Conservation (phyloP, 2,113 vertebrate genomes). For the Pomatorhinus ruficollis region DNA sequence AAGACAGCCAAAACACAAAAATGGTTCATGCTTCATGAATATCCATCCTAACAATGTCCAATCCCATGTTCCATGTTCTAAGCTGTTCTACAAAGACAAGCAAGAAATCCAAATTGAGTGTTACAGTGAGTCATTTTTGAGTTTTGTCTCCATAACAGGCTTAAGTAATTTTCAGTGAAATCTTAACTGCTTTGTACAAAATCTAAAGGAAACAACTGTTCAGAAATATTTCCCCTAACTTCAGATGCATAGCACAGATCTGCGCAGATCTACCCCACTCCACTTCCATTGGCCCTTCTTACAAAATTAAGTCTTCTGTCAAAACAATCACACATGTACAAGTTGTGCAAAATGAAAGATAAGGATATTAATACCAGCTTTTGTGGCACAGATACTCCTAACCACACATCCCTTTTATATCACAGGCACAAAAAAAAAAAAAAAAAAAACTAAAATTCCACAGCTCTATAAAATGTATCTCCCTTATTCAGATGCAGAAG, state of each 20-base stretch:
- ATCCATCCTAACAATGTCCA: neutral
- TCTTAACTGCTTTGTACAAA: neutral
- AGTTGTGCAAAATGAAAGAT: neutral
- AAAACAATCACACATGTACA: neutral
- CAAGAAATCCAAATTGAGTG: neutral
- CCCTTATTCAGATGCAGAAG: neutral
- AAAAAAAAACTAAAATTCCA: neutral
- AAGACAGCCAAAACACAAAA: neutral
- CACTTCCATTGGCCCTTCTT: neutral
- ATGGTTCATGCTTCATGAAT: neutral
- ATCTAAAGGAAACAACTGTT: neutral
- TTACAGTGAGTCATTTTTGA: neutral
- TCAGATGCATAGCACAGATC: neutral
- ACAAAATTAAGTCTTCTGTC: neutral
- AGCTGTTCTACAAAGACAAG: neutral
- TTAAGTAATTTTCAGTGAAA: constrained; percentile 1
- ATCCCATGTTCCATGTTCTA: neutral
- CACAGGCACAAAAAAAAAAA: neutral
- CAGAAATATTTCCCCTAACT: constrained; percentile 16
- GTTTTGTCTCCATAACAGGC: neutral
- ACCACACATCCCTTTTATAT: neutral
- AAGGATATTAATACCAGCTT: neutral
- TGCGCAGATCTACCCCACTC: neutral
- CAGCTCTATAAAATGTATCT: neutral
- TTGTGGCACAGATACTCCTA: neutral